These are phyloP conservation scores for Nomada ferruginata DNA, from an alignment of 2,888 invertebrate species.

Conservation along the genomic window DNA sequence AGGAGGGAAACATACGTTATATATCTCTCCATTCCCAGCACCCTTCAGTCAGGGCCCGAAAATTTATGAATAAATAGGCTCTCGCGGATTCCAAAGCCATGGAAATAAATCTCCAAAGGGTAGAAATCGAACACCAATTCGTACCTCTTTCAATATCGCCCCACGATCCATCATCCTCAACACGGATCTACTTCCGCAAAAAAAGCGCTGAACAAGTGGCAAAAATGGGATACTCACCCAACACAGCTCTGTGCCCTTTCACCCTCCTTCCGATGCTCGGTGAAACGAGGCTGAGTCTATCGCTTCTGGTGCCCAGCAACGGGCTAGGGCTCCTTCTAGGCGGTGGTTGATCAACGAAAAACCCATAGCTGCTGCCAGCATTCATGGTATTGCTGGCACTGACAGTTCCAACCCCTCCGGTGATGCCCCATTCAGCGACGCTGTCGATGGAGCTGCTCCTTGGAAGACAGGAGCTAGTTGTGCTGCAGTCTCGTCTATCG, in stretches of 20 bases:
- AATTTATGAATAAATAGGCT: neutral
- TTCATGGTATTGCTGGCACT: slow-evolving; percentile 73
- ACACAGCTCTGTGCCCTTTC: slow-evolving; percentile 90
- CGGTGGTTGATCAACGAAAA: slow-evolving; percentile 79
- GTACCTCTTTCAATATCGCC: neutral
- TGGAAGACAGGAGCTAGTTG: slow-evolving; percentile 84
- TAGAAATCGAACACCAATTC: neutral
- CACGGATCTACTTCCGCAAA: neutral
- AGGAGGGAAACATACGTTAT: too few species aligned
- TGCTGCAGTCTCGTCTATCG: slow-evolving; percentile 76
- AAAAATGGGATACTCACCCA: slow-evolving; percentile 86
- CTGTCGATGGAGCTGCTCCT: slow-evolving; percentile 92
- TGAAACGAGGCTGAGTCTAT: slow-evolving; percentile 88
- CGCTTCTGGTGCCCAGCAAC: slow-evolving; percentile 84
- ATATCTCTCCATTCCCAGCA: neutral
- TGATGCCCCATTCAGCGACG: slow-evolving; percentile 78
- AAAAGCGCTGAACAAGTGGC: neutral
- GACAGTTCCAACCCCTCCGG: slow-evolving; percentile 81
- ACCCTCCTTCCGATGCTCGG: slow-evolving; percentile 91
- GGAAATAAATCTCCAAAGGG: slow-evolving; percentile 21
- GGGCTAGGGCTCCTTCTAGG: slow-evolving; percentile 81
- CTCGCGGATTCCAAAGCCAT: neutral
- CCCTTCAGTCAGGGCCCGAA: neutral
- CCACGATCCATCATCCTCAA: neutral
- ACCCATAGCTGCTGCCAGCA: slow-evolving; percentile 83